Evolutionary conservation across 2,113 vertebrate genomes (phyloP), one percentile per base, ranked within the genome.

Genomic region (Xyrauchen texanus): DNA sequence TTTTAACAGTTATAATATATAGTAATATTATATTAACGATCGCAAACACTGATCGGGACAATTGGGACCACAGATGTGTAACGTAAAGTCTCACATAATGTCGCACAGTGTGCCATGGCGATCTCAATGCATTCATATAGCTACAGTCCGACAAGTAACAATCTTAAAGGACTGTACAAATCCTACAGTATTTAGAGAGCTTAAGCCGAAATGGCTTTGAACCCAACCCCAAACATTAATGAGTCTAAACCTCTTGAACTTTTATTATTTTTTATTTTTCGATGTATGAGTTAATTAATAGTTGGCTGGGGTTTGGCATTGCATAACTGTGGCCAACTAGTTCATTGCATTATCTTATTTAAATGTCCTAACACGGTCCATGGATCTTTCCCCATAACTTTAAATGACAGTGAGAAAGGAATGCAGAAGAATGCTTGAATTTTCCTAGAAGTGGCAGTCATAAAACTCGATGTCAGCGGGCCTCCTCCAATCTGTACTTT

Each of bases 271-370:
- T 13, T 16, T 44, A 46, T 34, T 47, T 44, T 5, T 9, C 45
- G 44, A 34, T 53, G 49, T 76, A 8, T 57, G 5, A 51, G 5
- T 68, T 78, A 73, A 73, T 79, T 16, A 68, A 11, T 5, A 53
- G 61, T 42, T 47, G n/a, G 11, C 15, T 16, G 15, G 52, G 53
- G 10, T n/a, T 12, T 67, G 4, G 7, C 34, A 47, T 79, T 88
- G 84, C 82, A 71, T 90, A 91, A 91, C 84, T 4, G 11, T 21
- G 42, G 12, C 52, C 61, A 47, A 69, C 57, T 4, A 58, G 71
- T 73, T 9, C 77, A 47, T 52, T 55, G 34, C 4, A 34, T 34
- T 34, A n/a, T n/a, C n/a, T n/a, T n/a, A 42, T 34, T 63, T 75
- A 68, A 11, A 68, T 15, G n/a, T 57, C 8, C 55, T 9, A 5